Base-by-base conservation (phyloP, 2,888 invertebrate genomes). In the Nymphalis urticae region DNA sequence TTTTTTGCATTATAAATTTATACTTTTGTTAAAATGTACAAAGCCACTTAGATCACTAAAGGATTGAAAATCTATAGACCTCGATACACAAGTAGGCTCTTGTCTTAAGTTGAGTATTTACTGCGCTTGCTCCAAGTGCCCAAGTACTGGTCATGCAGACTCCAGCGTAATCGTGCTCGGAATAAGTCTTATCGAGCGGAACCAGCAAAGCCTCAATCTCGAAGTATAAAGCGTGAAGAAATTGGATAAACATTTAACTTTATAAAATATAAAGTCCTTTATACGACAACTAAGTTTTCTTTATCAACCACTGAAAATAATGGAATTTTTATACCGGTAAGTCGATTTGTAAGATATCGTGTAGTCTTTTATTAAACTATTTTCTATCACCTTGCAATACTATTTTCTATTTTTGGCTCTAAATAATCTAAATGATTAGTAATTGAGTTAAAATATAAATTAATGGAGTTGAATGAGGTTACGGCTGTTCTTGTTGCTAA, bases 161-260 rank as follows among this genome's bases (percentile, higher is more conserved):
- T 47, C 60, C 9, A 19, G n/a, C 27, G 32, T 24, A 61, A 62
- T 51, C 60, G 66, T 66, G 66, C 70, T 64, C 64, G 51, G 69
- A 69, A 71, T 64, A 69, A 71, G 65, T 65, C 65, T 65, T 63
- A 71, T 73, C 63, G 67, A 66, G 53, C 65, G 69, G 60, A 69
- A 71, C 69, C 47, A 47, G 63, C 61, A 66, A 63, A 71, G 61
- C 69, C 50, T 67, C 67, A 66, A 69, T 71, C 63, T 65, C 62
- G 60, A 54, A 66, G 48, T 66, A 70, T 68, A 64, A 68, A 64
- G 56, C 48, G 48, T 60, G 62, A 58, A 63, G 62, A 68, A 65
- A 70, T 68, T 70, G 60, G 60, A 70, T 68, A 66, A 70, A 70
- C 69, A 65, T 63, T 59, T 62, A 69, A 60, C 54, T 60, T 36